These are phyloP conservation scores for Aphaenogaster rudis DNA, from an alignment of 1,140 invertebrate species.

Conservation along the genomic window DNA sequence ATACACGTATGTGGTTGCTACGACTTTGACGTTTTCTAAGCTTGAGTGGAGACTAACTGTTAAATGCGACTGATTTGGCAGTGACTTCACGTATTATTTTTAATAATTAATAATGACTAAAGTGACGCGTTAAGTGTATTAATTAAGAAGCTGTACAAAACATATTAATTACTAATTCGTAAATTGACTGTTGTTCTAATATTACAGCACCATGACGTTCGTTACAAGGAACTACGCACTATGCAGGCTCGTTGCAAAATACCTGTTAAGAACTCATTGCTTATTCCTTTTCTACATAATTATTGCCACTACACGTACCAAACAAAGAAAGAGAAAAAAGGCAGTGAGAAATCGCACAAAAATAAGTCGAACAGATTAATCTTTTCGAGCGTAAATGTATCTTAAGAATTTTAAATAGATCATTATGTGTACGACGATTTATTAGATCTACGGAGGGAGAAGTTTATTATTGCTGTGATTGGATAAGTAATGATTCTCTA, in stretches of 20 bases:
- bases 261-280: constrained; percentile 47
- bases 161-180: constrained; percentile 81
- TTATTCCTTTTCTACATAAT: constrained; percentile 22
- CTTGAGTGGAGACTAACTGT: constrained; percentile 62
- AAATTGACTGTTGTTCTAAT: constrained; percentile 80
- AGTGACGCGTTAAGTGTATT: constrained; percentile 81
- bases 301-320: constrained; percentile 42
- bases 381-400: constrained; percentile 12
- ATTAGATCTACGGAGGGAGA: constrained; percentile 63
- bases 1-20: constrained; percentile 50
- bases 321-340: constrained; percentile 50
- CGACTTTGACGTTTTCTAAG: constrained; percentile 60
- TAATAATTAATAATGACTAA: constrained; percentile 79
- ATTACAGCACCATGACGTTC: constrained; percentile 79
- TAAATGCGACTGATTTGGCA: constrained; percentile 81
- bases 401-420: constrained; percentile 53
- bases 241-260: constrained; percentile 65
- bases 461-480: constrained; percentile 59
- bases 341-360: constrained; percentile 52
- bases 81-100: constrained; percentile 78
- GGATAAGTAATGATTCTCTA: constrained; percentile 64
- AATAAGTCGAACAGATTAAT: constrained; percentile 33
- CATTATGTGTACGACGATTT: constrained; percentile 45
- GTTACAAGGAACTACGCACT: constrained; percentile 74
- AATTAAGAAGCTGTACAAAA: constrained; percentile 86